Evolutionary conservation across 2,797 vertebrate genomes (phyloP), one percentile per base, ranked within the genome.

Genomic region (Syngnathus acus): DNA sequence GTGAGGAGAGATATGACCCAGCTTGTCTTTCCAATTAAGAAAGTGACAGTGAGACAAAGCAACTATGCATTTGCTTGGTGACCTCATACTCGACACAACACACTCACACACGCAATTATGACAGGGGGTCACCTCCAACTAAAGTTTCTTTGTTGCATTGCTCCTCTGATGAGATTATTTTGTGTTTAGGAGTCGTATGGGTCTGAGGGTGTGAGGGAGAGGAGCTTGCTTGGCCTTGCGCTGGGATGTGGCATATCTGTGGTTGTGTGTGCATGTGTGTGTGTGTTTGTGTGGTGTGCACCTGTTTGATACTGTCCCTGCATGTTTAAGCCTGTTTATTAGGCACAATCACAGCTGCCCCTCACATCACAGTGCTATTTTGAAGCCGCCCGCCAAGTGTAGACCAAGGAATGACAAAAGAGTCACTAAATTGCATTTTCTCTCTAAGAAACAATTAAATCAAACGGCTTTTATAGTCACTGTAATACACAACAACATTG

Each of bases 1-100:
- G 66, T 66, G 23, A 23, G 45, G 64, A 67, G 70, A 65, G 61
- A 74, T 70, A 70, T 72, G 80, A 80, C 69, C 70, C 78, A 16
- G 68, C 63, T 73, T 79, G 80, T 80, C 83, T 4, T 55, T 83
- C 67, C 83, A 86, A 87, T 89, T 85, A 73, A 71, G 75, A 78
- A 75, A 84, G 75, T 78, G 79, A 84, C 87, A 82, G 82, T 86
- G 87, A 89, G 66, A 69, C 74, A 73, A 74, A 67, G 76, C 86
- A 84, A 84, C 68, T 55, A 72, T 75, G 72, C 68, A 54, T 81
- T 78, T 60, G 62, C 75, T 43, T 11, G 67, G 69, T 89, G 89
- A 90, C 81, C 83, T 90, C 89, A 88, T 83, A 78, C 73, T 77
- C 76, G 23, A 66, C 67, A 64, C 64, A 37, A 66, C 60, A n/a